Conservation (phyloP, 2,113 vertebrate species). For the Eclectus roratus region DNA sequence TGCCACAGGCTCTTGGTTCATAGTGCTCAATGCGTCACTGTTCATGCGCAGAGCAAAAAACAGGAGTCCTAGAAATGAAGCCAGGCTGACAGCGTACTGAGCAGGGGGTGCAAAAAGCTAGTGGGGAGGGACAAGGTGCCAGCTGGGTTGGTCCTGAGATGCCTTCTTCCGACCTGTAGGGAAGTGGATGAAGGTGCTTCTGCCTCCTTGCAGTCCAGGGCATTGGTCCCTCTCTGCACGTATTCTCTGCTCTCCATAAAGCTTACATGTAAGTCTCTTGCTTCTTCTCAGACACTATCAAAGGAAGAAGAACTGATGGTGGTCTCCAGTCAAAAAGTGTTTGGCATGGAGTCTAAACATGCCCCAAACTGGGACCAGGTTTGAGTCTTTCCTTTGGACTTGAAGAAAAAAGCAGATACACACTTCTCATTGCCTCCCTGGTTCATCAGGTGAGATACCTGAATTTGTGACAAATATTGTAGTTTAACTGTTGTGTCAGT, state of each 20-base stretch:
- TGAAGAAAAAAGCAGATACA: background rate
- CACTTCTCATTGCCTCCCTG: background rate
- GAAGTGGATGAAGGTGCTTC: background rate
- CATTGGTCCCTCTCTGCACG: background rate
- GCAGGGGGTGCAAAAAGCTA: background rate
- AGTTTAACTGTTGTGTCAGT: background rate
- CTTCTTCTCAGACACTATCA: background rate
- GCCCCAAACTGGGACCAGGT: background rate
- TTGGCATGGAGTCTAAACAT: background rate
- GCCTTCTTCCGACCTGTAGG: background rate
- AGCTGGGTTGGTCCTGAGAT: background rate
- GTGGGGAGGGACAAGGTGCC: background rate
- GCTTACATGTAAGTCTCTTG: background rate
- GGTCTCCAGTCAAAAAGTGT: background rate
- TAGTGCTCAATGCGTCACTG: fast-evolving
- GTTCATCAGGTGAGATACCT: background rate
- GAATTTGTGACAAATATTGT: background rate
- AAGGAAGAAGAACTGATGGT: background rate
- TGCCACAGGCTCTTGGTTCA: background rate
- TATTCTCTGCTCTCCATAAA: background rate
- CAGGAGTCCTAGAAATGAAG: background rate
- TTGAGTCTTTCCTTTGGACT: background rate
- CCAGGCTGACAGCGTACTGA: background rate
- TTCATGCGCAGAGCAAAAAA: background rate
- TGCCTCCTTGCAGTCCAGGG: background rate